Evolutionary conservation across 2,113 vertebrate genomes (phyloP).

Genomic region (Syrmaticus mikado): DNA sequence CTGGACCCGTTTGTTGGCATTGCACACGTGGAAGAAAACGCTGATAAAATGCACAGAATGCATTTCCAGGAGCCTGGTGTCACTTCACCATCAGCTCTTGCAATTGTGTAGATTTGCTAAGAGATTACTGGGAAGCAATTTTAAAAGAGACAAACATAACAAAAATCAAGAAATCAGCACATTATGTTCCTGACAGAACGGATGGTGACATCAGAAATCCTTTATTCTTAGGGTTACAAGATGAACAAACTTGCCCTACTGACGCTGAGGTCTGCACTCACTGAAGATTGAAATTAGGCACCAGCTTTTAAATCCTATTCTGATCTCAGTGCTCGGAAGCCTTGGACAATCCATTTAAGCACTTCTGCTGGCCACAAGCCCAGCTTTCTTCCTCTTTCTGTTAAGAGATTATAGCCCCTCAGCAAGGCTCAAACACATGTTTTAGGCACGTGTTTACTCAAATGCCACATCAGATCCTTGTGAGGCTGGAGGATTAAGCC

Average conservation of each 20-base stretch:
- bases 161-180: fast-evolving
- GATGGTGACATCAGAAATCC: neutral
- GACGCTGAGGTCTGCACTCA: neutral
- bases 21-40: neutral
- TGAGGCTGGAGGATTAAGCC: neutral
- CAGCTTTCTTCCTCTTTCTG: neutral
- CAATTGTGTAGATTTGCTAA: neutral
- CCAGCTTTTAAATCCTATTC: neutral
- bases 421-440: fast-evolving
- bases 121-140: neutral
- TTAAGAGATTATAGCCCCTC: neutral
- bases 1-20: neutral
- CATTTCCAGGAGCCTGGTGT: neutral
- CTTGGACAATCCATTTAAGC: neutral
- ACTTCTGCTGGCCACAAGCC: fast-evolving
- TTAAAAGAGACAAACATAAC: neutral
- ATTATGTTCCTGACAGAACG: neutral
- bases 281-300: neutral
- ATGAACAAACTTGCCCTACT: neutral
- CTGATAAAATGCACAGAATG: neutral
- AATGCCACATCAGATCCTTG: neutral
- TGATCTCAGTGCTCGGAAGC: neutral
- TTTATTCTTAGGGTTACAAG: neutral
- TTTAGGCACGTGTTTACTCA: neutral
- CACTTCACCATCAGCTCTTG: neutral